A percentile compares a stretch with the other conserved stretches of the same genome.
These are phyloP conservation scores for Ecliptopera silaceata DNA, from an alignment of 2,888 invertebrate genomes.

Conservation along the genomic window DNA sequence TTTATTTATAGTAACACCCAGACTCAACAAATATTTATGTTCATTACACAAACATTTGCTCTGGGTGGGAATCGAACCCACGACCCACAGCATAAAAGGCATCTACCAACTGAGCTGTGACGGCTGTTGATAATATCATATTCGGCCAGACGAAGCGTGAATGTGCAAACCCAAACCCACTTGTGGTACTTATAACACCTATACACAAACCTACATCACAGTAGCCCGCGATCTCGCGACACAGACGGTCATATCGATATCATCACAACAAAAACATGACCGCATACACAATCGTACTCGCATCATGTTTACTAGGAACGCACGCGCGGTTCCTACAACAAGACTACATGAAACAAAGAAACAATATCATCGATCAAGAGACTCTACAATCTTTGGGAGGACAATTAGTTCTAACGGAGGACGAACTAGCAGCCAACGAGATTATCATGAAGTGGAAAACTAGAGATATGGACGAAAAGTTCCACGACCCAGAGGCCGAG, in stretches of 20 bases:
- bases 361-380: conserved; percentile 66
- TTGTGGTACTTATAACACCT: conserved; percentile 14
- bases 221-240: conserved; percentile 15
- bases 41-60: no score
- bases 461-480: conserved; percentile 76
- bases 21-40: no score
- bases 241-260: conserved; percentile 20
- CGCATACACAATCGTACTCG: background rate
- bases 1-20: no score
- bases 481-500: conserved; percentile 76
- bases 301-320: conserved; percentile 29
- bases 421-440: conserved; percentile 79
- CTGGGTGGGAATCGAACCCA: no score
- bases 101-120: no score
- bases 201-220: conserved; percentile 8
- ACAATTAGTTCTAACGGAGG: conserved; percentile 63
- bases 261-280: conserved; percentile 20
- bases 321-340: conserved; percentile 38
- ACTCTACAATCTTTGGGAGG: conserved; percentile 74
- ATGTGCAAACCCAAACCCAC: conserved; percentile 8
- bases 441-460: conserved; percentile 83
- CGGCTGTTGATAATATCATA: no score
- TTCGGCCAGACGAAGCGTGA: conserved; percentile 8
- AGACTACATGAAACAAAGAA: conserved; percentile 48
- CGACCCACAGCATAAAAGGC: no score